A percentile compares a stretch with the other conserved stretches of the same genome.
Conservation (phyloP, 1,140 invertebrate species). For the Drosophila baimaii region DNA sequence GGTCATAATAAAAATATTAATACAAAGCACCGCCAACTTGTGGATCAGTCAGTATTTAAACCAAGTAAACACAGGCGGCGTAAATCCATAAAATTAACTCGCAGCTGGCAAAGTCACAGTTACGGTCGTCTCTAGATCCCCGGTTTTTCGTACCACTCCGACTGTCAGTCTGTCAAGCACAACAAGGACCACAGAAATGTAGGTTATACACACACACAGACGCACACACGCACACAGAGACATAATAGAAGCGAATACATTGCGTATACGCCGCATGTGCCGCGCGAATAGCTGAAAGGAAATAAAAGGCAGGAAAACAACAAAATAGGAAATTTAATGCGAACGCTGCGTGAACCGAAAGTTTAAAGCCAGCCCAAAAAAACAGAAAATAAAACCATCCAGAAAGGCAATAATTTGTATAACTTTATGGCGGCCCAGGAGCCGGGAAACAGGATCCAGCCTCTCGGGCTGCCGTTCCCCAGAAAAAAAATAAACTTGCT, state of each 20-base stretch:
- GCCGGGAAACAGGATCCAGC: slow-evolving; percentile 16
- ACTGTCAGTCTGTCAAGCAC: slow-evolving; percentile 47
- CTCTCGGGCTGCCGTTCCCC: slow-evolving; percentile 7
- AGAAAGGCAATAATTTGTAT: slow-evolving; percentile 51
- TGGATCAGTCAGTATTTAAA: slow-evolving; percentile 64
- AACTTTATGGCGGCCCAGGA: slow-evolving; percentile 51
- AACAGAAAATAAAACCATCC: slow-evolving; percentile 34
- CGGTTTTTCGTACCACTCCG: slow-evolving; percentile 13
- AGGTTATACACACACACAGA: slow-evolving; percentile 49
- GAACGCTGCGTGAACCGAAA: slow-evolving; percentile 49
- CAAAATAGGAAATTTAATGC: slow-evolving; percentile 64
- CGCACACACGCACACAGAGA: slow-evolving; percentile 21
- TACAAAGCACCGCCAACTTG: slow-evolving; percentile 55
- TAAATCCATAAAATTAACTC: slow-evolving; percentile 61
- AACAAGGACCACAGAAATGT: slow-evolving; percentile 55
- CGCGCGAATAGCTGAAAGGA: slow-evolving; percentile 26
- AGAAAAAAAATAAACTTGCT: slow-evolving; percentile 33
- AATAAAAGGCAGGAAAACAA: slow-evolving; percentile 56
- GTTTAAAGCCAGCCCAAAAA: slow-evolving; percentile 54
- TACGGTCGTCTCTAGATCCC: slow-evolving; percentile 18
- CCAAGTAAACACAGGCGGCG: slow-evolving; percentile 56
- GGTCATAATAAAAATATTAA: slow-evolving; percentile 63
- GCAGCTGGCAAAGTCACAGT: slow-evolving; percentile 39
- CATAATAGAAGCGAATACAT: slow-evolving; percentile 40
- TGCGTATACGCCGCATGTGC: slow-evolving; percentile 65